Percentiles rank a stretch among this genome's conserved stretches.
phyloP scores from a whole-genome alignment of 2,113 vertebrate species.

The Paramisgurnus dabryanus region DNA sequence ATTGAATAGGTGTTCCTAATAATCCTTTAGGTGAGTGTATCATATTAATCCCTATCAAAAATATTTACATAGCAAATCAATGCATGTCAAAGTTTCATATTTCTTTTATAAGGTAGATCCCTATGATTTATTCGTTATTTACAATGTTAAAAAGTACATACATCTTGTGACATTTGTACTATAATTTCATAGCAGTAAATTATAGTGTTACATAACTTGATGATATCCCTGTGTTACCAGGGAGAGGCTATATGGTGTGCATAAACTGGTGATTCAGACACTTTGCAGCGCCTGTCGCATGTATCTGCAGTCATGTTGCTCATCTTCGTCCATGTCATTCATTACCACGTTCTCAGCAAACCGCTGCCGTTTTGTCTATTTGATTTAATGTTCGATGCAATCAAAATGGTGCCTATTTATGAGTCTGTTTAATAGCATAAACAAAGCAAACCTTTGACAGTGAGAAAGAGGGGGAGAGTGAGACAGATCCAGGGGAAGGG shows the following conservation, averaged over 20 bases:
- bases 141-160: conserved; percentile 10
- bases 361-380: conserved; percentile 27
- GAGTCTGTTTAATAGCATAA: conserved; percentile 29
- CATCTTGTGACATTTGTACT: neutral
- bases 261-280: conserved; percentile 45
- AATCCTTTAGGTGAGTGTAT: neutral
- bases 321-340: conserved; percentile 25
- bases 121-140: neutral
- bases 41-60: too few relatives aligned
- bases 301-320: conserved; percentile 24
- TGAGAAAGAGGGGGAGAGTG: conserved; percentile 39
- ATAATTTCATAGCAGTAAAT: conserved; percentile 37
- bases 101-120: neutral
- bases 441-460: conserved; percentile 38
- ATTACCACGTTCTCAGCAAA: conserved; percentile 29
- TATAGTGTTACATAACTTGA: conserved; percentile 36
- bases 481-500: conserved; percentile 45
- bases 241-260: conserved; percentile 34
- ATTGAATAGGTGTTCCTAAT: too few relatives aligned
- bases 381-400: conserved; percentile 1
- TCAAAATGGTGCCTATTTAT: conserved; percentile 32
- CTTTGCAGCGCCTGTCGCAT: conserved; percentile 23
- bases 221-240: conserved; percentile 38
- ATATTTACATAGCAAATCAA: neutral
- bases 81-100: neutral